Conservation (phyloP, 2,888 invertebrate species). For the Fragum whitleyi region DNA sequence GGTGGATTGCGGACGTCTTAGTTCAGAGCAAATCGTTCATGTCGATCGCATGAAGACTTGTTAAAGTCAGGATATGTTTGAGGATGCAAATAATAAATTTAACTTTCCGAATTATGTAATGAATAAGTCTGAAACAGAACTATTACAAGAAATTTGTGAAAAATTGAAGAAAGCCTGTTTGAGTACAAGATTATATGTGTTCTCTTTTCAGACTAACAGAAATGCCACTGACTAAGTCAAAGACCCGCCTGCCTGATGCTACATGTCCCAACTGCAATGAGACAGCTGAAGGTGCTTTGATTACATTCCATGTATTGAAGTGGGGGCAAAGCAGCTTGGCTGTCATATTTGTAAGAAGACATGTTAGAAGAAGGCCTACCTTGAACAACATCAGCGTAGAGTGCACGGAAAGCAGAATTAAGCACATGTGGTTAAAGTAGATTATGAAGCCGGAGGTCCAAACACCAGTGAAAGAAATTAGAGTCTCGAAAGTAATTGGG, state of each 20-base stretch:
- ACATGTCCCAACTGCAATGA: slow-evolving; percentile 22
- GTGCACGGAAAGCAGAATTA: neutral
- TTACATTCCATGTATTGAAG: neutral
- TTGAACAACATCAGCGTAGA: slow-evolving; percentile 5
- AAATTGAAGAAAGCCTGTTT: slow-evolving; percentile 6
- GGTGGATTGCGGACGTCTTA: slow-evolving; percentile 27
- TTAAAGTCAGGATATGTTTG: neutral
- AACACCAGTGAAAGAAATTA: neutral
- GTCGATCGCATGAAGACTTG: neutral
- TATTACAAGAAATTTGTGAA: neutral
- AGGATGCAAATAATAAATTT: neutral
- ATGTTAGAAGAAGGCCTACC: neutral
- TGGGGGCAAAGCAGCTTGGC: slow-evolving; percentile 7
- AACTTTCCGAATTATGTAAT: neutral
- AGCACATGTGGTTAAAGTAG: no score
- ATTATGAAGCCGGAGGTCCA: neutral
- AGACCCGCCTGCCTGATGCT: neutral
- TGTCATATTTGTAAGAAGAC: slow-evolving; percentile 17
- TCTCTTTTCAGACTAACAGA: neutral
- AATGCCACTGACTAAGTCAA: slow-evolving; percentile 19
- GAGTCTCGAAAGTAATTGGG: no score
- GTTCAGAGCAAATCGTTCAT: slow-evolving; percentile 15
- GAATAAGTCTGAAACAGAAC: neutral
- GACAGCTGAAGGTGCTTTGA: neutral
- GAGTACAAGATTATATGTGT: neutral